A percentile compares a stretch with the other conserved stretches of the same genome.
These are phyloP conservation scores for Anthonomus grandis DNA, from an alignment of 1,140 invertebrate species.

Conservation along the genomic window DNA sequence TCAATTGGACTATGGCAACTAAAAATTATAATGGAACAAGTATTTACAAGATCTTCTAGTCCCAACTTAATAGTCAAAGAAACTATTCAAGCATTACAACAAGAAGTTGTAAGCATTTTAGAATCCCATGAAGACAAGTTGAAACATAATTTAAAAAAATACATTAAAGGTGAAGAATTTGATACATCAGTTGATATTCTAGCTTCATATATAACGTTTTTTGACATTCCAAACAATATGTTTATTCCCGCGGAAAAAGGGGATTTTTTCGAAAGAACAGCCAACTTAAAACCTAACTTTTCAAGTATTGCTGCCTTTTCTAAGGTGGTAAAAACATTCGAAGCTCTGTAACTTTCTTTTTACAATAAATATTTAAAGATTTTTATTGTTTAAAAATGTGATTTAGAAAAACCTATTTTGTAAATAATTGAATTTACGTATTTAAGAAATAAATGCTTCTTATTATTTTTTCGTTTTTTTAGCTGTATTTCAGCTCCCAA, in stretches of 20 bases:
- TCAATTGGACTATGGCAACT: slow-evolving; percentile 64
- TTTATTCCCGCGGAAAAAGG: neutral
- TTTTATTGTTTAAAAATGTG: no score
- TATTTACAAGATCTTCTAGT: slow-evolving; percentile 39
- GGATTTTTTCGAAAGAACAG: neutral
- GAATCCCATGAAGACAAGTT: slow-evolving; percentile 57
- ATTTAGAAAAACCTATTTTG: no score
- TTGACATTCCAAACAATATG: slow-evolving; percentile 53
- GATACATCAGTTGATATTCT: slow-evolving; percentile 50
- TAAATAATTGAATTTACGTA: no score
- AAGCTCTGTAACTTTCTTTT: no score
- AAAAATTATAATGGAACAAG: slow-evolving; percentile 57
- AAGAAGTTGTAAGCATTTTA: slow-evolving; percentile 53
- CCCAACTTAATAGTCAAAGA: slow-evolving; percentile 49
- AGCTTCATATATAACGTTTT: slow-evolving; percentile 58
- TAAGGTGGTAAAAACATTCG: no score
- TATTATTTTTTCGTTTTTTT: no score
- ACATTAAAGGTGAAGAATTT: slow-evolving; percentile 46
- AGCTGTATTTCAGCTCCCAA: no score
- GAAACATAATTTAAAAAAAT: slow-evolving; percentile 50
- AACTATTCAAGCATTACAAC: slow-evolving; percentile 56
- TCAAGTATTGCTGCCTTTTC: no score
- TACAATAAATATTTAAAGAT: no score
- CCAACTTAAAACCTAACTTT: no score
- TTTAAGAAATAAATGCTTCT: no score